Evolutionary conservation across 1,140 invertebrate species (phyloP), one percentile per base, ranked within the genome.

Genomic region (Lordiphosa collinella): DNA sequence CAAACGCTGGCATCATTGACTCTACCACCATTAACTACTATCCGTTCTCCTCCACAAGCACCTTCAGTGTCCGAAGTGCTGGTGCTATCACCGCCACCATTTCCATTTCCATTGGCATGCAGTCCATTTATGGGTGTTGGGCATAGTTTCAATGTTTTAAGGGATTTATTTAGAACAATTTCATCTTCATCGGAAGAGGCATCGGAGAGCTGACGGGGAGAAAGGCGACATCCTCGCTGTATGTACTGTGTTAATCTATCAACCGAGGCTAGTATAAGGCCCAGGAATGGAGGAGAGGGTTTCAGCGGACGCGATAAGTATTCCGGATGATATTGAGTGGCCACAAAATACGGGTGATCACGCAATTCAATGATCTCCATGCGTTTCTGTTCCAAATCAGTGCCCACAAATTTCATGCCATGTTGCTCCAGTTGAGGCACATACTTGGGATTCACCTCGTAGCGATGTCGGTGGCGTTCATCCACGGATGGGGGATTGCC

Each of bases 241-340:
- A 95, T 89, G 73, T 93, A 96, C 29, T 89, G 89, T 25, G 93
- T 91, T 13, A 97, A 89, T 88, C 95, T 94, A 11, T 93, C 93
- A 52, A 93, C 92, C 1, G 96, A 93, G 7, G 97, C 96, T 46
- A 99, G 90, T 66, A 99, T 94, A 1, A 99, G 91, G 48, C 99
- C 99, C 52, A 99, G 90, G 87, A 99, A 99, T 3, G 97, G 97
- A 3, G 98, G 96, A 29, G 97, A 98, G 0, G 98, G 98, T 64
- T 94, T 95, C 46, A 99, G 89, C 0, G 98, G 98, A 1, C 98
- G 91, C 1, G 96, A 98, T 44, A 99, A 91, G 89, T 99, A 99
- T 89, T 99, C 98, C 0, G 98, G 98, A 90, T 99, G 98, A 89
- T 95, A 99, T 89, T 99, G 99, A 0, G 97, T 97, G 0, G 95